A percentile compares a stretch with the other conserved stretches of the same genome.
phyloP scores from a whole-genome alignment of 1,140 invertebrate species.

The Globodera rostochiensis region DNA sequence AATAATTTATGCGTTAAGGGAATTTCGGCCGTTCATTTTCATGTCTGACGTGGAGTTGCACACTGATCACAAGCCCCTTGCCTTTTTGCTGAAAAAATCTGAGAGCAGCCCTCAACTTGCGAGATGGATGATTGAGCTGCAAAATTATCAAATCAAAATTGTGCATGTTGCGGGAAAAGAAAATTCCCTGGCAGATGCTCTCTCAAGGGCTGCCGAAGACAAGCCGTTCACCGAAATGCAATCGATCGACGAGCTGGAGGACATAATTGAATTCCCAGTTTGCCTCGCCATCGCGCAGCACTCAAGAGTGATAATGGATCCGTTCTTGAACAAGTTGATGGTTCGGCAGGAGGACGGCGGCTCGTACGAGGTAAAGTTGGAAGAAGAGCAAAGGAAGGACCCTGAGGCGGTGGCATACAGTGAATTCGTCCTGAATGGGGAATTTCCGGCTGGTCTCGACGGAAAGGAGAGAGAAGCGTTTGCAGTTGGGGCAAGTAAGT shows the following conservation, averaged over 20 bases:
- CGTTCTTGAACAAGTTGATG: neutral
- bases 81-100: conserved; percentile 12
- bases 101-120: conserved; percentile 7
- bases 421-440: neutral
- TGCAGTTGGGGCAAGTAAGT: neutral
- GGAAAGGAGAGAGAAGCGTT: neutral
- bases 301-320: neutral
- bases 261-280: conserved; percentile 24
- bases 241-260: conserved; percentile 7
- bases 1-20: too few species aligned
- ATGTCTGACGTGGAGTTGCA: too few species aligned
- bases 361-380: neutral
- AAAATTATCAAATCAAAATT: too few species aligned
- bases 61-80: conserved; percentile 21
- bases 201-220: neutral
- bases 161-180: neutral
- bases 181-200: conserved; percentile 23
- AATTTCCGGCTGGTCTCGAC: neutral
- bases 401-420: neutral
- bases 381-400: neutral
- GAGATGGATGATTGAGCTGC: conserved; percentile 9
- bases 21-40: too few species aligned
- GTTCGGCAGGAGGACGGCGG: neutral
- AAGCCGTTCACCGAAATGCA: neutral
- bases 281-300: conserved; percentile 5